Evolutionary conservation across 2,797 vertebrate genomes (phyloP).

Genomic region (Denticeps clupeoides): DNA sequence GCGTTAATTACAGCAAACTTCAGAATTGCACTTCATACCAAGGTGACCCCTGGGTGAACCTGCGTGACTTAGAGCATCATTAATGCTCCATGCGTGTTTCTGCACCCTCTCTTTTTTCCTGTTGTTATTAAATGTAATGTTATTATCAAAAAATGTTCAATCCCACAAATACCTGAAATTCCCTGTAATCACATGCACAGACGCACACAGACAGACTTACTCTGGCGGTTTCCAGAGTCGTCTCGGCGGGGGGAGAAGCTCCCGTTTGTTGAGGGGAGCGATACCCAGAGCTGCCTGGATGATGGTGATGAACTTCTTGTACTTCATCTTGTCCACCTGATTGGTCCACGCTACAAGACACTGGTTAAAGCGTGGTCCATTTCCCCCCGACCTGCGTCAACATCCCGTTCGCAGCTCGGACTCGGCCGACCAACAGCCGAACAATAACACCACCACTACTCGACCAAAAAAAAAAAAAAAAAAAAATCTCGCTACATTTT

Average conservation of each 20-base stretch:
- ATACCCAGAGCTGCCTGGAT: slow-evolving; percentile 79
- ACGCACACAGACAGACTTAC: slow-evolving; percentile 55
- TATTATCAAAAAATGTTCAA: too few relatives aligned
- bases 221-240: slow-evolving; percentile 71
- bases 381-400: neutral
- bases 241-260: slow-evolving; percentile 72
- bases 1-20: too few relatives aligned
- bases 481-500: slow-evolving; percentile 13
- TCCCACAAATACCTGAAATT: neutral
- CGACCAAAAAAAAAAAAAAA: slow-evolving; percentile 6
- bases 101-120: too few relatives aligned
- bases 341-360: neutral
- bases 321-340: slow-evolving; percentile 60
- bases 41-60: too few relatives aligned
- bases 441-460: neutral
- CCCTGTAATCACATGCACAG: slow-evolving; percentile 3
- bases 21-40: too few relatives aligned
- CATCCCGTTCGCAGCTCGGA: too few relatives aligned
- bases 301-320: slow-evolving; percentile 82
- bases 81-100: too few relatives aligned
- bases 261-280: slow-evolving; percentile 81
- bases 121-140: too few relatives aligned
- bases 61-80: too few relatives aligned
- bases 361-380: too few relatives aligned
- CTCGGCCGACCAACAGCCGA: too few relatives aligned